Percentiles rank a stretch among this genome's conserved stretches.
Evolutionary conservation across 2,797 vertebrate genomes (phyloP).

Genomic region (Kryptolebias ocellatus): DNA sequence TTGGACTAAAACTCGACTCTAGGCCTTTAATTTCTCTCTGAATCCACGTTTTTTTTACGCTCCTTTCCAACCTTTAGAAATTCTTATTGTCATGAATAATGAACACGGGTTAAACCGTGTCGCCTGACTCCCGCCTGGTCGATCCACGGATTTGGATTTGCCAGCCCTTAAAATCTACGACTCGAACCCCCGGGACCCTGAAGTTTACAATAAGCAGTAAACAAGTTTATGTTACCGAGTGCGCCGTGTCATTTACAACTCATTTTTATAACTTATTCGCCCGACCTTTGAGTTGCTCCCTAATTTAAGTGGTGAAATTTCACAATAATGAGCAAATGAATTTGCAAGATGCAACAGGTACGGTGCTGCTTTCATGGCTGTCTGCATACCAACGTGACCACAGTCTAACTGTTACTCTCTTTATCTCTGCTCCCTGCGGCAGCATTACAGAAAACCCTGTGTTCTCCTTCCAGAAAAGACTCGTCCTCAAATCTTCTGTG

Average conservation of each 20-base stretch:
- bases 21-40: too few relatives aligned
- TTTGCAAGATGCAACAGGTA: slow-evolving; percentile 87
- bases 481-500: slow-evolving; percentile 59
- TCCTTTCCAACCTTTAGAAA: too few relatives aligned
- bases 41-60: too few relatives aligned
- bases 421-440: slow-evolving; percentile 83
- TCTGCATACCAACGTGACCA: slow-evolving; percentile 87
- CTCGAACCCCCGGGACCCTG: too few relatives aligned
- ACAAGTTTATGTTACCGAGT: slow-evolving; percentile 4
- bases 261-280: slow-evolving; percentile 13
- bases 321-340: slow-evolving; percentile 82
- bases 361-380: slow-evolving; percentile 79
- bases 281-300: slow-evolving; percentile 39
- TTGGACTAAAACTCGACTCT: too few relatives aligned
- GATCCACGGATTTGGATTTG: neutral
- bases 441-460: slow-evolving; percentile 76
- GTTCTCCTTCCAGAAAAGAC: slow-evolving; percentile 77
- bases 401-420: slow-evolving; percentile 84
- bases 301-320: slow-evolving; percentile 74
- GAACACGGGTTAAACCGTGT: too few relatives aligned
- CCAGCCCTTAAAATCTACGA: neutral
- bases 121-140: neutral
- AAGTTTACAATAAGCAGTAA: neutral
- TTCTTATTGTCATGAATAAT: too few relatives aligned
- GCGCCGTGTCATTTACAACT: slow-evolving; percentile 22